phyloP scores from a whole-genome alignment of 2,113 vertebrate genomes.

The Myxocyprinus asiaticus region DNA sequence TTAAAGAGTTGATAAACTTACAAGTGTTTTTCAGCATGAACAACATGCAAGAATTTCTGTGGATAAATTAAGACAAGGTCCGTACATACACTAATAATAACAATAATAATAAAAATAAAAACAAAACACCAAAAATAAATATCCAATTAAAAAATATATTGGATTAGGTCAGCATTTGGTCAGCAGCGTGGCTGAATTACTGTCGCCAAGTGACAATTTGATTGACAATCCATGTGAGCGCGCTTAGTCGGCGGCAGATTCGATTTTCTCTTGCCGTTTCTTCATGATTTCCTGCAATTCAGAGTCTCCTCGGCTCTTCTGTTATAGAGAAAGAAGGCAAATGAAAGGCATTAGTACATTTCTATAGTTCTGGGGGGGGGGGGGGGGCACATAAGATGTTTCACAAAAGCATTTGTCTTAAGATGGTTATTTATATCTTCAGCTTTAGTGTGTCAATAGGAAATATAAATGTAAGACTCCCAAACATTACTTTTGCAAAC shows the following conservation, averaged over 20 bases:
- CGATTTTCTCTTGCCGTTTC: conserved; percentile 77
- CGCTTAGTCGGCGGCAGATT: conserved; percentile 71
- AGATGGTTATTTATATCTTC: too few species aligned
- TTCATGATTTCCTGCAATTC: conserved; percentile 90
- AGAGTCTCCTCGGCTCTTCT: conserved; percentile 81
- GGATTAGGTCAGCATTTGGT: conserved; percentile 1
- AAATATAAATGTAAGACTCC: too few species aligned
- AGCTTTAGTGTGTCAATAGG: too few species aligned
- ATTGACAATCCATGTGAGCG: conserved; percentile 15
- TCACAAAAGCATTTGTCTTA: too few species aligned
- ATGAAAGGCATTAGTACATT: neutral
- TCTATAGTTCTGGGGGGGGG: too few species aligned
- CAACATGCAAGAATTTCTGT: neutral
- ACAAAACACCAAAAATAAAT: conserved; percentile 70
- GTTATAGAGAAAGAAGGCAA: conserved; percentile 34
- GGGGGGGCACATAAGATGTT: too few species aligned
- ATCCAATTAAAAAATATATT: conserved; percentile 67
- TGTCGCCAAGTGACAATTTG: conserved; percentile 2
- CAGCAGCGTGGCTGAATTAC: conserved; percentile 13
- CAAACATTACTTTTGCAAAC: too few species aligned
- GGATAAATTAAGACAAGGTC: conserved; percentile 34
- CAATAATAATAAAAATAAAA: conserved; percentile 74
- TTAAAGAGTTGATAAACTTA: too few species aligned
- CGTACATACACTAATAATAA: conserved; percentile 34
- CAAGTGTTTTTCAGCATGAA: too few species aligned